Conservation (phyloP, 2,888 invertebrate genomes). For the Erpobdella octoculata region DNA sequence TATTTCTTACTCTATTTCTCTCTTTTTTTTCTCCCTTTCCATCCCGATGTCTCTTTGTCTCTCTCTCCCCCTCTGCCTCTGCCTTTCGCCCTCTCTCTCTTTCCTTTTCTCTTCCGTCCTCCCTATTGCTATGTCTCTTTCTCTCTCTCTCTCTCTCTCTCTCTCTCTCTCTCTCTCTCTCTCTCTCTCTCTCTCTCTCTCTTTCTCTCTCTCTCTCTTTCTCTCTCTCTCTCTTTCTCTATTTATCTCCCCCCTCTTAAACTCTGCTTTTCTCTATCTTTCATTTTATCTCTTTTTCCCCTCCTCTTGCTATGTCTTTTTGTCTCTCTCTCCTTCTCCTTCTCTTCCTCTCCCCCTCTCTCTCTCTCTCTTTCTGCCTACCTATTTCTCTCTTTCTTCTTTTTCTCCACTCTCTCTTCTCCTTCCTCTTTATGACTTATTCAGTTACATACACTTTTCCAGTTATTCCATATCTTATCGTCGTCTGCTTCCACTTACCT, state of each 20-base stretch:
- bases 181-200: background rate
- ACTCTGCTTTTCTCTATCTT: background rate
- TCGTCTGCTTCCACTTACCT: background rate
- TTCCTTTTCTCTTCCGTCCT: background rate
- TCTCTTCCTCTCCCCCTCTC: background rate
- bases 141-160: background rate
- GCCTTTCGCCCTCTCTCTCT: background rate
- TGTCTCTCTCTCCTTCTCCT: background rate
- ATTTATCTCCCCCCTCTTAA: background rate
- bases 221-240: background rate
- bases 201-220: background rate
- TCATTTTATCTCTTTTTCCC: background rate
- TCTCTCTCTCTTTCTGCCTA: constrained; percentile 1
- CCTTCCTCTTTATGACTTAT: background rate
- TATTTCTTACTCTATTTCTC: no score
- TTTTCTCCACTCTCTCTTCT: background rate
- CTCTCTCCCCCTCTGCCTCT: background rate
- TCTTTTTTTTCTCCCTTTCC: no score
- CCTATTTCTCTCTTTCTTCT: background rate
- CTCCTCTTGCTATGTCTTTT: background rate
- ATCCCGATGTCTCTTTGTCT: no score
- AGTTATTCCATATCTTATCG: background rate
- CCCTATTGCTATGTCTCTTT: background rate
- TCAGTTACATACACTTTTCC: background rate
- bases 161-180: background rate